Evolutionary conservation across 2,113 vertebrate species (phyloP), one percentile per base, ranked within the genome.

Genomic region (Vireo altiloquus): DNA sequence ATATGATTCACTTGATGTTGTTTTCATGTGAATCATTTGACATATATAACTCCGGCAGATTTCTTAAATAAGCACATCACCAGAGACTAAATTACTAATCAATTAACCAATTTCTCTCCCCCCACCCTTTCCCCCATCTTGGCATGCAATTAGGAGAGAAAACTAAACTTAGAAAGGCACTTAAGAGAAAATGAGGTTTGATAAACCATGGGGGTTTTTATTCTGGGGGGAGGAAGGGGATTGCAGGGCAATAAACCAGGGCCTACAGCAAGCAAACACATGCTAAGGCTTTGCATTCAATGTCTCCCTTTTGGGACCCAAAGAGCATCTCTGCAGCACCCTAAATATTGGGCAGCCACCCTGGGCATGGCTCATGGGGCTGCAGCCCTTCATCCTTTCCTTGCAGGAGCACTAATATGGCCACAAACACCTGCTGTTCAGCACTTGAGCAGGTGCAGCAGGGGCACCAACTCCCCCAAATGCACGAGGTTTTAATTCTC

Each of bases 21-120:
- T 89, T 96, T 95, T 96, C 84, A 96, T 94, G 82, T 96, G 92
- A 97, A 96, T 95, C 94, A 96, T 93, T 96, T 97, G 95, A 96
- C 93, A 97, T 96, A 94, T 94, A 95, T 96, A 97, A 97, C 92
- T 96, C 79, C 2, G 1, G 90, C 93, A 97, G 77, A 96, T 93
- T 95, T 92, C 95, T 94, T 96, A 97, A 96, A 96, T 95, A 96
- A 96, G 90, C 93, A 94, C 95, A 93, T 91, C 90, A 90, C 88
- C 93, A 95, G 89, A 90, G 69, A 93, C 74, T 84, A 94, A 95
- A 96, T 94, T 95, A 92, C 90, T 95, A 96, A 97, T 95, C 95
- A 96, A 96, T 95, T 96, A 96, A 64, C 93, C 90, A 92, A 82
- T 95, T 93, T 86, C 80, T 63, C 2, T 8, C 3, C 21, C 17